A percentile compares a stretch with the other conserved stretches of the same genome.
These are phyloP conservation scores for Limnephilus marmoratus DNA, from an alignment of 2,888 invertebrate genomes.

Conservation along the genomic window DNA sequence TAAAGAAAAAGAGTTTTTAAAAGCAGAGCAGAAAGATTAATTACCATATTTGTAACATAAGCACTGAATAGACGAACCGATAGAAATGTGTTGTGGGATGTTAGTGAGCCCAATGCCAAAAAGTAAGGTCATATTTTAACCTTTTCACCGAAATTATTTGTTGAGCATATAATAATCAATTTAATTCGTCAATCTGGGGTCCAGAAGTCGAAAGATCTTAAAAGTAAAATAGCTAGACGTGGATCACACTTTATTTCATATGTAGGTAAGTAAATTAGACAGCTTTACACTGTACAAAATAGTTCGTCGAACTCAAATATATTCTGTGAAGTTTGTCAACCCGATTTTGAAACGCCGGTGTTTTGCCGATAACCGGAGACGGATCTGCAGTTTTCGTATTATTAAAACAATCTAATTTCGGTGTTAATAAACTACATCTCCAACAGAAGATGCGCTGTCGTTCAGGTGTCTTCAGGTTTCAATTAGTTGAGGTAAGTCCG, in stretches of 20 bases:
- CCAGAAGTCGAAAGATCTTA: background rate
- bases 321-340: background rate
- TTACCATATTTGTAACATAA: too few relatives aligned
- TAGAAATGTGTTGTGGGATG: too few relatives aligned
- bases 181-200: background rate
- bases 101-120: too few relatives aligned
- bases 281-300: background rate
- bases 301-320: background rate
- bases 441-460: constrained; percentile 29
- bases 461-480: background rate
- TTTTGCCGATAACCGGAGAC: constrained; percentile 18
- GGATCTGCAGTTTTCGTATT: background rate
- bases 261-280: too few relatives aligned
- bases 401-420: background rate
- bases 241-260: too few relatives aligned
- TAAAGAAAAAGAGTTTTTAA: too few relatives aligned
- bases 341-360: background rate
- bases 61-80: too few relatives aligned
- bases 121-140: too few relatives aligned
- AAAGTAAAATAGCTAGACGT: too few relatives aligned
- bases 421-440: constrained; percentile 42
- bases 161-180: background rate
- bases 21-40: too few relatives aligned
- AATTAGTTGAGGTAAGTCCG: background rate
- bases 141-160: background rate